Conservation (phyloP, 1,140 invertebrate species). For the Hirudo medicinalis region DNA sequence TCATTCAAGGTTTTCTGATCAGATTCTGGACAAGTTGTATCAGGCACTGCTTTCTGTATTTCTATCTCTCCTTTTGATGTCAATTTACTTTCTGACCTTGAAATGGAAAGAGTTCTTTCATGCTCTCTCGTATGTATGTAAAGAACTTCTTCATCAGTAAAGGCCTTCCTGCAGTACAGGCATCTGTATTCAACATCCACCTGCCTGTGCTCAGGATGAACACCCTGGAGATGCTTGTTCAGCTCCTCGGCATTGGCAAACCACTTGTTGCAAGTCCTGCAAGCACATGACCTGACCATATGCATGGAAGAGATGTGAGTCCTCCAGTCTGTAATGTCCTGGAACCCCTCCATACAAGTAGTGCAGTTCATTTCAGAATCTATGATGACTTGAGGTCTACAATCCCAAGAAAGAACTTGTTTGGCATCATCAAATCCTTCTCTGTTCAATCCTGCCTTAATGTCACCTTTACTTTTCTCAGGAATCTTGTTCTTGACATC, state of each 20-base stretch:
- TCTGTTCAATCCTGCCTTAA: background rate
- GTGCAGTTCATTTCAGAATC: constrained; percentile 1
- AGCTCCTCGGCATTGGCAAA: constrained; percentile 13
- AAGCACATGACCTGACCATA: constrained; percentile 14
- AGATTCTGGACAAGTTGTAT: constrained; percentile 11
- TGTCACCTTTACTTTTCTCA: background rate
- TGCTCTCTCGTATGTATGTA: constrained; percentile 14
- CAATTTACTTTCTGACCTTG: background rate
- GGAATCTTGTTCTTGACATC: background rate
- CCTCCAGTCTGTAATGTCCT: constrained; percentile 13
- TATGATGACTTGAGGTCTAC: background rate
- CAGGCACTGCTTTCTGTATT: constrained; percentile 14
- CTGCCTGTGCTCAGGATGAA: background rate
- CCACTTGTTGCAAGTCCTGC: constrained; percentile 12
- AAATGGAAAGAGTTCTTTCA: constrained; percentile 11
- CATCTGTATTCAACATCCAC: constrained; percentile 14
- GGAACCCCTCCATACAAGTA: constrained; percentile 1
- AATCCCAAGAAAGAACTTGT: background rate
- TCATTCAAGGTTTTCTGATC: background rate
- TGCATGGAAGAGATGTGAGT: constrained; percentile 14
- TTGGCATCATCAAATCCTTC: background rate
- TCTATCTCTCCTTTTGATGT: background rate
- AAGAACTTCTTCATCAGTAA: constrained; percentile 15
- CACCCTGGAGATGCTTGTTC: constrained; percentile 7
- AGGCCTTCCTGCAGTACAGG: constrained; percentile 13